Conservation (phyloP, 2,113 vertebrate species). For the Tyrannus savana region DNA sequence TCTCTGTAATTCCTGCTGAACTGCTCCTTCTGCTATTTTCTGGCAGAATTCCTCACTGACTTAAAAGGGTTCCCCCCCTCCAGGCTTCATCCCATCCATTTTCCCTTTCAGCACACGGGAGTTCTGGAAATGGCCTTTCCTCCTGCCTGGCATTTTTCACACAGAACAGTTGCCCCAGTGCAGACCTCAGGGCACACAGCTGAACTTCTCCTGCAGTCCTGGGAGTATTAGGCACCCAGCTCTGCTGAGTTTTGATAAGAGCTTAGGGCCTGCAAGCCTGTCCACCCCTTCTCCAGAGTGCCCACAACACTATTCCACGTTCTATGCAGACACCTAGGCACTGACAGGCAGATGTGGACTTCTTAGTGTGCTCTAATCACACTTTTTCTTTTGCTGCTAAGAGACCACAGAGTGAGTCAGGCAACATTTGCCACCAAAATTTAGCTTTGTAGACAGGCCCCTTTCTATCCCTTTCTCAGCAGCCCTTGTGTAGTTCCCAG, state of each 20-base stretch:
- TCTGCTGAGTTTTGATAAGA: not conserved
- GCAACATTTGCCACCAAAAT: not conserved
- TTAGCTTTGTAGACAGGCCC: not conserved
- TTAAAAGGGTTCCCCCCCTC: not conserved
- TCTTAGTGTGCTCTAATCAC: not conserved
- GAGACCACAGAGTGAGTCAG: not conserved
- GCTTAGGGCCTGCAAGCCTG: not conserved
- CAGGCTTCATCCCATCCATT: conserved; percentile 29
- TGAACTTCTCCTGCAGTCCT: not conserved
- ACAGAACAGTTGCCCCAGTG: not conserved
- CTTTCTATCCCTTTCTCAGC: not conserved
- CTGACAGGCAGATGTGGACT: not conserved
- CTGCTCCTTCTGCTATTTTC: conserved; percentile 64
- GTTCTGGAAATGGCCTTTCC: conserved; percentile 36
- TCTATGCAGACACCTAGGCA: not conserved
- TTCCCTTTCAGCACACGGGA: not conserved
- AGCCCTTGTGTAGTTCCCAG: not conserved
- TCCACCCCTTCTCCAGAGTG: not conserved
- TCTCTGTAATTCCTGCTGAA: conserved; percentile 61
- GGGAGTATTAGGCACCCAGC: not conserved
- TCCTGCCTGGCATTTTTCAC: conserved; percentile 26
- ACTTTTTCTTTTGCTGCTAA: not conserved
- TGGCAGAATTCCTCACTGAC: conserved; percentile 52
- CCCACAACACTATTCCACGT: not conserved
- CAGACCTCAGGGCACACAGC: not conserved